A percentile compares a stretch with the other conserved stretches of the same genome.
Evolutionary conservation across 2,797 vertebrate species (phyloP).

Genomic region (Austrolebias charrua): DNA sequence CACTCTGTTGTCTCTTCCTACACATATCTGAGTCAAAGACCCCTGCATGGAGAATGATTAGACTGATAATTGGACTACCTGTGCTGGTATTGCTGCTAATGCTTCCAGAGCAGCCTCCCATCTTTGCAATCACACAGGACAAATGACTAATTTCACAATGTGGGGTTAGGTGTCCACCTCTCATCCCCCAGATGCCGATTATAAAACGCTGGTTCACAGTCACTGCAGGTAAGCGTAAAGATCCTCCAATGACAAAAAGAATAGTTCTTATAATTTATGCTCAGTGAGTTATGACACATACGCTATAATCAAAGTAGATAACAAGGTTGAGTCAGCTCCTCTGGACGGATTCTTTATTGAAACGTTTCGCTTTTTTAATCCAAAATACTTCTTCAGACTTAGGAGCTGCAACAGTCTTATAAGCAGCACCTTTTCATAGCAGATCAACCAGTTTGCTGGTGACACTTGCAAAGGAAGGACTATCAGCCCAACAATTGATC

Average conservation of each 20-base stretch:
- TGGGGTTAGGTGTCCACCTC: slow-evolving; percentile 20
- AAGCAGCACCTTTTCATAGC: too few species aligned
- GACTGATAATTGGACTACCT: slow-evolving; percentile 46
- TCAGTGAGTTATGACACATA: slow-evolving; percentile 1
- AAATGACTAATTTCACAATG: slow-evolving; percentile 35
- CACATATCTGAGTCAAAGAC: slow-evolving; percentile 6
- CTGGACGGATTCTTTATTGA: too few species aligned
- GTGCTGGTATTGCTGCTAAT: slow-evolving; percentile 35
- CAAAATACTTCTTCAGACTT: too few species aligned
- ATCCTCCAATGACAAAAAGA: slow-evolving; percentile 22
- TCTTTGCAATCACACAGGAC: slow-evolving; percentile 47
- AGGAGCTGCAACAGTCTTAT: too few species aligned
- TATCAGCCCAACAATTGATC: too few species aligned
- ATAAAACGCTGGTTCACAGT: slow-evolving; percentile 32
- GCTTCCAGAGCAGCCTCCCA: slow-evolving; percentile 17
- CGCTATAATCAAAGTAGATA: too few species aligned
- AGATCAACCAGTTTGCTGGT: too few species aligned
- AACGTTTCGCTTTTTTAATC: too few species aligned
- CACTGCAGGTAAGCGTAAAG: slow-evolving; percentile 21
- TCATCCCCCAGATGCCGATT: slow-evolving; percentile 21
- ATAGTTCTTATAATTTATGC: slow-evolving; percentile 2
- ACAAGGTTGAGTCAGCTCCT: too few species aligned
- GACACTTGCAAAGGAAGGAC: too few species aligned
- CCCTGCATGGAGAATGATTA: slow-evolving; percentile 41
- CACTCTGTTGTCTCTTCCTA: slow-evolving; percentile 20